Evolutionary conservation across 2,113 vertebrate genomes (phyloP), one percentile per base, ranked within the genome.

Genomic region (Zapornia atra): DNA sequence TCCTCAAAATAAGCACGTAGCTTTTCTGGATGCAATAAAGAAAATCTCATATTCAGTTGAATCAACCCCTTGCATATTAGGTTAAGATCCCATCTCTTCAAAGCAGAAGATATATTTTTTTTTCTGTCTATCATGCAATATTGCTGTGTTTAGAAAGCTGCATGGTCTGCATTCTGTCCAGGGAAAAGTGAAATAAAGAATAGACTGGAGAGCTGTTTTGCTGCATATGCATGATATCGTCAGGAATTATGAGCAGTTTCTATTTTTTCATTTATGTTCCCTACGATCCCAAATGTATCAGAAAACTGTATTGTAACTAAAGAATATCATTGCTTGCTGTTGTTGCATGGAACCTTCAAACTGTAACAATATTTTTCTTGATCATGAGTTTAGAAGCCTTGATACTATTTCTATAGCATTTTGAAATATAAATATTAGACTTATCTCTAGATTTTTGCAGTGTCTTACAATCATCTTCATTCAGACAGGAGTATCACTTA

Each of bases 61-160:
- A 78, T 73, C 77, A 88, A 48, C 59, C 34, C 31, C 13, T 93
- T 94, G 54, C 19, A 86, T 97, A 92, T 90, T 78, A 82, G 69
- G 83, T 92, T 97, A 95, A 96, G 95, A 21, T 36, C 85, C 63
- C 86, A 64, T 86, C 42, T 88, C 48, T 89, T 95, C 68, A 82
- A 44, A 94, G 57, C 34, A 36, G 68, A 54, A 88, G 92, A 46
- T 88, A 73, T 53, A 65, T 64, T 4, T 64, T 86, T 78, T 93
- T 87, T 96, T 84, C 29, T 90, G 51, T 87, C 36, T 94, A 10
- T 88, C 40, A 34, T 51, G 59, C 50, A 78, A 21, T 86, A 83
- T 92, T 92, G 50, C 50, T 88, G 5, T 80, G 31, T 72, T 79
- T 86, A 84, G 57, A 95, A 95, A 97, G 92, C 42, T 89, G 70